Base-by-base conservation (phyloP, 2,113 vertebrate species). In the Alaudala cheleensis region DNA sequence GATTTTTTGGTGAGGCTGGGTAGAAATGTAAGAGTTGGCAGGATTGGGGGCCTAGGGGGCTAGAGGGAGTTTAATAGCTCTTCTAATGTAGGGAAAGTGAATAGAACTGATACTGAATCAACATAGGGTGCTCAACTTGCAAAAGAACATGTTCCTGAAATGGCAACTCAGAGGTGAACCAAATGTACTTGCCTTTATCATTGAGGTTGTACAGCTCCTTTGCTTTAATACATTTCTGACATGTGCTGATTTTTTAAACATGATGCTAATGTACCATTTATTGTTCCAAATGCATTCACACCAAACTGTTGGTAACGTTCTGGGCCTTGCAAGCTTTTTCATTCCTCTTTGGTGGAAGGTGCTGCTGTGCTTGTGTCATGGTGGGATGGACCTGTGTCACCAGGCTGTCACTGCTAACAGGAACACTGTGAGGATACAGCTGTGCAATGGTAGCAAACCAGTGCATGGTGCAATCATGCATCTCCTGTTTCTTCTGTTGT, bases 201-300 rank as follows among this genome's bases (percentile, higher is more conserved):
- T 60, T 49, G 65, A 82, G 65, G 79, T 31, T 86, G 61, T 86
- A 86, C 61, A 51, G 60, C 65, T 95, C 67, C 71, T 92, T 83
- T 94, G 95, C 95, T 97, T 95, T 96, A 90, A 88, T 62, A 2
- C n/a, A 8, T 70, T 83, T 93, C 71, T 91, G 61, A 84, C 6
- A 1, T 1, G 1, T 47, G 51, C 60, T 80, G 56, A 14, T 73
- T 77, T 92, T 84, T 58, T 31, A 66, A 86, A 82, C 7, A 4
- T 47, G 28, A 71, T 71, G 26, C 51, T 91, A n/a, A 51, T 33
- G 53, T 95, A 95, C 66, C 62, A 49, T 77, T 91, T 45, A 40
- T 50, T 82, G 57, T 89, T 96, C 79, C 71, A 96, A 94, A 96
- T 88, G 24, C 40, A 18, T 64, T 88, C 57, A 84, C 67, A 90